Conservation (phyloP, 2,888 invertebrate genomes). For the Bimastos eiseni region DNA sequence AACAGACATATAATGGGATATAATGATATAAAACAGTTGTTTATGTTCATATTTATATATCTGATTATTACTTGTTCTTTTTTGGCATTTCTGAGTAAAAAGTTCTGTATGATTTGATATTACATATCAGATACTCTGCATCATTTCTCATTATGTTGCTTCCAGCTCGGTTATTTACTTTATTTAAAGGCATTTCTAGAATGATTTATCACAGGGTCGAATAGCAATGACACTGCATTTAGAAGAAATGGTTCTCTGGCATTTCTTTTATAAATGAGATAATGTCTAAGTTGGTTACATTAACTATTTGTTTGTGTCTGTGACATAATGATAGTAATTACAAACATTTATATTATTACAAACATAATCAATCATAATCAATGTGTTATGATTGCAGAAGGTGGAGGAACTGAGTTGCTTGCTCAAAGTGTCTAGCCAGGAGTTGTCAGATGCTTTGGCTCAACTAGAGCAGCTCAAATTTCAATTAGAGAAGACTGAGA, state of each 20-base stretch:
- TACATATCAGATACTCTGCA: background rate
- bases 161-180: background rate
- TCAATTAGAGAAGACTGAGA: background rate
- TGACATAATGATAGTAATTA: no score
- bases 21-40: no score
- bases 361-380: no score
- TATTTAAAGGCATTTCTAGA: no score
- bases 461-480: background rate
- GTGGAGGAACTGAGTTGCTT: constrained; percentile 14
- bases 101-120: background rate
- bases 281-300: background rate
- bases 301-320: background rate
- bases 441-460: background rate
- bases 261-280: background rate
- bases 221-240: background rate
- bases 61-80: background rate
- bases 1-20: background rate
- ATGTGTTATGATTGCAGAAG: constrained; percentile 10
- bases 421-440: background rate
- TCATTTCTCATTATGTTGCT: background rate
- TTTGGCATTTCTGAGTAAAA: background rate
- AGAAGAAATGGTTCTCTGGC: background rate
- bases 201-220: no score
- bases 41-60: background rate
- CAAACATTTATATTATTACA: no score